These are phyloP conservation scores for Struthio camelus DNA, from an alignment of 2,113 vertebrate genomes.

Conservation along the genomic window DNA sequence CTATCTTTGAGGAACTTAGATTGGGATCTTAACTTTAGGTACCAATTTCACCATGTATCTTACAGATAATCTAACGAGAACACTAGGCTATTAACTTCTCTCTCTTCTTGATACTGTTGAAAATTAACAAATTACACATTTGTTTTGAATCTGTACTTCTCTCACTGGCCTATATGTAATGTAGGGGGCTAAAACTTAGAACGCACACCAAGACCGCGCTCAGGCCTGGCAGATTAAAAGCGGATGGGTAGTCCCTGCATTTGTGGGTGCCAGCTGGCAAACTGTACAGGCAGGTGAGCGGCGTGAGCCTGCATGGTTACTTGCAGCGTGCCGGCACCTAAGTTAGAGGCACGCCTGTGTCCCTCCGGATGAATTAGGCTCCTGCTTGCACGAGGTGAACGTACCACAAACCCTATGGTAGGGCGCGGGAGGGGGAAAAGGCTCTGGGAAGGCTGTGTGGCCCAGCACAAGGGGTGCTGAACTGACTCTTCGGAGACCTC, in stretches of 20 bases:
- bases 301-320: fast-evolving
- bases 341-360: not conserved
- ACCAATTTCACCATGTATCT: not conserved
- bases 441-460: not conserved
- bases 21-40: not conserved
- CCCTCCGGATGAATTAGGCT: not conserved
- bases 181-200: not conserved
- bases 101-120: not conserved
- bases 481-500: not conserved
- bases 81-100: not conserved
- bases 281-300: fast-evolving
- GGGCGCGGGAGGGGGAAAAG: not conserved
- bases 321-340: not conserved
- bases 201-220: not conserved
- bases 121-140: not conserved
- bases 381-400: fast-evolving
- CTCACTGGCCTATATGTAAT: fast-evolving
- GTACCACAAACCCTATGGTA: not conserved
- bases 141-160: not conserved
- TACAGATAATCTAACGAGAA: not conserved
- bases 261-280: not conserved
- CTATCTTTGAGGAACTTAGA: not conserved
- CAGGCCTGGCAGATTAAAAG: not conserved
- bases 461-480: not conserved
- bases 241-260: not conserved